A percentile compares a stretch with the other conserved stretches of the same genome.
These are phyloP conservation scores for Netelia virgata DNA, from an alignment of 2,888 invertebrate genomes.

Conservation along the genomic window DNA sequence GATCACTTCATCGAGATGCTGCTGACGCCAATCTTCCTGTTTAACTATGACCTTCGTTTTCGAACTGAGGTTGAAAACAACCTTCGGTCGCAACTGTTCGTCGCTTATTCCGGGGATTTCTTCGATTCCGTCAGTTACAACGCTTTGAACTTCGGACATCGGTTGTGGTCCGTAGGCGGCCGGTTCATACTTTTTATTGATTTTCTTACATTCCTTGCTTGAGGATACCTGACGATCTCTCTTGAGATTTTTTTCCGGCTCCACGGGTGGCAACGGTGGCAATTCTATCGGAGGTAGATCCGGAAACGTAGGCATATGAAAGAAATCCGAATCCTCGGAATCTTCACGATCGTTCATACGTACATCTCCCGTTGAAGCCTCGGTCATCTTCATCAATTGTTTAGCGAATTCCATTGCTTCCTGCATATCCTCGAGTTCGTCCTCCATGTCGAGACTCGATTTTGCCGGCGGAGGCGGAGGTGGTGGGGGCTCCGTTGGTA, in stretches of 20 bases:
- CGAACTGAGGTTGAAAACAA: slow-evolving; percentile 77
- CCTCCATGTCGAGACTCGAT: slow-evolving; percentile 72
- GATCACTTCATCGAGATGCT: slow-evolving; percentile 44
- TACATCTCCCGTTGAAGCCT: slow-evolving; percentile 3
- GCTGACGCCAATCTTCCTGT: slow-evolving; percentile 74
- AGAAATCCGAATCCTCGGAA: slow-evolving; percentile 35
- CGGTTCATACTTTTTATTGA: slow-evolving; percentile 7
- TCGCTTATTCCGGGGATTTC: slow-evolving; percentile 30
- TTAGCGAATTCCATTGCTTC: slow-evolving; percentile 82
- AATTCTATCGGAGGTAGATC: slow-evolving; percentile 67
- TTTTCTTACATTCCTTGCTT: slow-evolving; percentile 38
- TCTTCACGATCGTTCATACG: slow-evolving; percentile 38
- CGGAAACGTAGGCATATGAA: slow-evolving; percentile 70
- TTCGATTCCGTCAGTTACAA: slow-evolving; percentile 21
- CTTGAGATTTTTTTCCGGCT: slow-evolving; percentile 13
- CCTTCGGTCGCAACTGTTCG: slow-evolving; percentile 75
- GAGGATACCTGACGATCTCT: neutral
- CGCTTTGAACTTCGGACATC: slow-evolving; percentile 1
- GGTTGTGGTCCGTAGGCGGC: slow-evolving; percentile 38
- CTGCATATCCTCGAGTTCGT: slow-evolving; percentile 80
- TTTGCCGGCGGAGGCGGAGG: slow-evolving; percentile 43
- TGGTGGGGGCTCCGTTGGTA: slow-evolving; percentile 45
- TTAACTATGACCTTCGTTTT: slow-evolving; percentile 73
- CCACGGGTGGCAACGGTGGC: slow-evolving; percentile 31
- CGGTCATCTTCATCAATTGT: slow-evolving; percentile 78